Evolutionary conservation across 2,113 vertebrate species (phyloP).

Genomic region (Lagopus leucura): DNA sequence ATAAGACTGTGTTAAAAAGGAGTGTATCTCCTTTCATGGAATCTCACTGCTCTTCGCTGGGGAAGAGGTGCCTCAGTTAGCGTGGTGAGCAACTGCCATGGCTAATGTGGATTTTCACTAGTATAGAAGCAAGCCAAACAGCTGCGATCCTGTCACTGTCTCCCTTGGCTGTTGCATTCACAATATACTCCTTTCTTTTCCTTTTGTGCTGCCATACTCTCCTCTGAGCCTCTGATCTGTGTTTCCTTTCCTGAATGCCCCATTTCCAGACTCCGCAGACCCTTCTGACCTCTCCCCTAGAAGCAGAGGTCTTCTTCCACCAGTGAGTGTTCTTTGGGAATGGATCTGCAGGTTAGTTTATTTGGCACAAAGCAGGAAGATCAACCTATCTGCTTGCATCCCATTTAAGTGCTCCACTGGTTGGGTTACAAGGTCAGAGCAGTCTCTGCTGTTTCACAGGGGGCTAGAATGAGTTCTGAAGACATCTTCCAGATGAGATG

Average conservation of each 20-base stretch:
- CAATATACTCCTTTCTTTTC: neutral
- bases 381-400: neutral
- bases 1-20: neutral
- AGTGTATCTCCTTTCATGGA: neutral
- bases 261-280: neutral
- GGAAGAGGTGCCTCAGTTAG: neutral
- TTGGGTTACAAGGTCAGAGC: neutral
- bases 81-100: neutral
- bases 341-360: neutral
- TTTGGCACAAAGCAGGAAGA: neutral
- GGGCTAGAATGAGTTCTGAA: neutral
- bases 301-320: neutral
- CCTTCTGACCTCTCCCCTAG: neutral
- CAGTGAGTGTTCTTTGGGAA: neutral
- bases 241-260: fast-evolving
- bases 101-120: neutral
- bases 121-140: neutral
- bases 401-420: neutral
- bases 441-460: neutral
- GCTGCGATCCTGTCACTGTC: neutral
- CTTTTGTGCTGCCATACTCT: neutral
- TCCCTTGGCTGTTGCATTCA: neutral
- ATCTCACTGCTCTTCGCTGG: neutral
- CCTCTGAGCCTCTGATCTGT: neutral
- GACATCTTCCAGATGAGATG: neutral